phyloP scores from a whole-genome alignment of 64 coral and sea anemone species.

The Montipora cactus region DNA sequence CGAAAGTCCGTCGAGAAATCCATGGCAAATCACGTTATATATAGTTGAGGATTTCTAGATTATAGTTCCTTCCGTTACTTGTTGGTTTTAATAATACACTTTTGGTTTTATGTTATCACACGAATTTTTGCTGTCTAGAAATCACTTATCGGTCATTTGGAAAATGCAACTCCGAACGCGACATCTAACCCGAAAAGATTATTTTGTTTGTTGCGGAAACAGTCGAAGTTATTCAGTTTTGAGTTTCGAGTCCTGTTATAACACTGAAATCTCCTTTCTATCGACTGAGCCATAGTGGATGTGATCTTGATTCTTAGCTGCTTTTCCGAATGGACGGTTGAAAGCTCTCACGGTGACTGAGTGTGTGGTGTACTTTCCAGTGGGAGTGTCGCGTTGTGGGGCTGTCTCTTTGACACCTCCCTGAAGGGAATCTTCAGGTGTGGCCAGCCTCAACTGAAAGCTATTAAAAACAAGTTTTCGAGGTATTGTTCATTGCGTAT shows the following conservation, averaged over 20 bases:
- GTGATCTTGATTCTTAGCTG: not conserved
- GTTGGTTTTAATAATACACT: not conserved
- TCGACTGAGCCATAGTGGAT: not conserved
- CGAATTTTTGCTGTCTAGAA: not conserved
- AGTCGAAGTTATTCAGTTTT: not conserved
- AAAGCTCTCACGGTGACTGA: too few relatives aligned
- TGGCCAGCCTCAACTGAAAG: too few relatives aligned
- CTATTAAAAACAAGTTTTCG: too few relatives aligned
- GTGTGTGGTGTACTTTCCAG: too few relatives aligned
- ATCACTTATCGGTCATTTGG: not conserved
- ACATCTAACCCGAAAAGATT: not conserved
- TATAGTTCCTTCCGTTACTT: not conserved
- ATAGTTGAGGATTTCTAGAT: not conserved
- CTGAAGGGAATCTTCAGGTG: too few relatives aligned
- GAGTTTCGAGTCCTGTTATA: not conserved
- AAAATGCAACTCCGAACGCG: not conserved
- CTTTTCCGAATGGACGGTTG: not conserved
- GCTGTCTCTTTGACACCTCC: too few relatives aligned
- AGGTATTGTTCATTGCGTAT: too few relatives aligned
- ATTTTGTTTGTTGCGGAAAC: not conserved
- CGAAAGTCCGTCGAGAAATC: not conserved
- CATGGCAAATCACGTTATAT: not conserved
- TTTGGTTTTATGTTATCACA: not conserved
- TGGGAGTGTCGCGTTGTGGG: too few relatives aligned
- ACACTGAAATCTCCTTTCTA: not conserved